Conservation (phyloP, 1,140 invertebrate genomes). For the Dufourea novaeangliae region DNA sequence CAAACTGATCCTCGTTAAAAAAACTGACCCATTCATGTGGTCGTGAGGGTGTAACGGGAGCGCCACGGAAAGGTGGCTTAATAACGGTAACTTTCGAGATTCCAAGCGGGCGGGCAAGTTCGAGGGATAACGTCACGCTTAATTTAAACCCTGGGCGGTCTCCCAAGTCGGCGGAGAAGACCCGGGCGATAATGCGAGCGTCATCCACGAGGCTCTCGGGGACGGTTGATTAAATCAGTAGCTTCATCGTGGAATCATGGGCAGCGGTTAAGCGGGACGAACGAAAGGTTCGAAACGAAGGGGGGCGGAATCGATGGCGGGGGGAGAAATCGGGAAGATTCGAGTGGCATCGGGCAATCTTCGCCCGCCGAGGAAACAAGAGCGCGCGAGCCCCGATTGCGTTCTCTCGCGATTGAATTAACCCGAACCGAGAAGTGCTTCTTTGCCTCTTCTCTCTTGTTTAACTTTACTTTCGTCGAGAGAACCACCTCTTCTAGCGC, state of each 20-base stretch:
- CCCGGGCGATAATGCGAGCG: slow-evolving; percentile 7
- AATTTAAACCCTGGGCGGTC: slow-evolving; percentile 14
- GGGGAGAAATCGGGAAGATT: slow-evolving; percentile 33
- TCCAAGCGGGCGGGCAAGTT: slow-evolving; percentile 1
- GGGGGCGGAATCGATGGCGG: slow-evolving; percentile 1
- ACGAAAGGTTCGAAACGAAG: not conserved
- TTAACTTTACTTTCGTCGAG: not conserved
- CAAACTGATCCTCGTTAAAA: not conserved
- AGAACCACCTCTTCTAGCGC: too few relatives aligned
- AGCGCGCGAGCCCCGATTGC: not conserved
- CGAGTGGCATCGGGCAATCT: slow-evolving; percentile 21
- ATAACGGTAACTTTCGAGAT: not conserved
- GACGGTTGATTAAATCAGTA: slow-evolving; percentile 60
- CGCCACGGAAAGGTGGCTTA: not conserved
- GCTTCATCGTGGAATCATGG: slow-evolving; percentile 59
- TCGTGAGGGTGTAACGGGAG: not conserved
- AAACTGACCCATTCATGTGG: not conserved
- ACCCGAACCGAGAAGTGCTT: not conserved
- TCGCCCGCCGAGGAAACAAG: slow-evolving; percentile 2
- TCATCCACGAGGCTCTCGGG: not conserved
- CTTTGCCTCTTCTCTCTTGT: not conserved
- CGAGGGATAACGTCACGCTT: slow-evolving; percentile 14
- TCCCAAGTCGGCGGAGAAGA: not conserved
- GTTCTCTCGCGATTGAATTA: slow-evolving; percentile 11
- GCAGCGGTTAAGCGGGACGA: slow-evolving; percentile 48